Conservation (phyloP, 1,140 invertebrate genomes). For the Thaumetopoea pityocampa region DNA sequence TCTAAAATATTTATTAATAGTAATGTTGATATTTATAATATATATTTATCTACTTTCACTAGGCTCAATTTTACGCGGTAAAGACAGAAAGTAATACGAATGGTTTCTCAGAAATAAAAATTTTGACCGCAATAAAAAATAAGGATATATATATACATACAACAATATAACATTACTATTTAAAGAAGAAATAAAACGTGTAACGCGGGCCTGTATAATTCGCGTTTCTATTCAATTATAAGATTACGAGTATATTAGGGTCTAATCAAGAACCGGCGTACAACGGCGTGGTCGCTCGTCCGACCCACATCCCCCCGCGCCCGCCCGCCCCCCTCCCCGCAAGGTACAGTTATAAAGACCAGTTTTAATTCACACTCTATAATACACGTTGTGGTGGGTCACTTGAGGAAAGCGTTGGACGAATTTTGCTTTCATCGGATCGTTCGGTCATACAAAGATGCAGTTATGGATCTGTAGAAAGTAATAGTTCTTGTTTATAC, state of each 20-base stretch:
- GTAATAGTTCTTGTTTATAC: constrained; percentile 46
- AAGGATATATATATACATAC: no score
- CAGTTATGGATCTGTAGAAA: constrained; percentile 64
- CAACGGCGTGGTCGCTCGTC: constrained; percentile 15
- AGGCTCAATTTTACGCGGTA: no score
- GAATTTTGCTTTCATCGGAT: constrained; percentile 68
- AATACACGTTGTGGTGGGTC: constrained; percentile 45
- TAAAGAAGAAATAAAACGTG: constrained; percentile 1
- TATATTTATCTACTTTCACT: no score
- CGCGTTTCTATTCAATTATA: not conserved
- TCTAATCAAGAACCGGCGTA: constrained; percentile 4
- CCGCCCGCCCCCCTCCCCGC: constrained; percentile 22
- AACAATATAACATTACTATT: no score
- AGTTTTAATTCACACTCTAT: constrained; percentile 57
- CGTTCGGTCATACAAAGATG: constrained; percentile 35
- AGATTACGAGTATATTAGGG: constrained; percentile 4
- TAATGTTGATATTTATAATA: no score
- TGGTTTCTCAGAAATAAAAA: no score
- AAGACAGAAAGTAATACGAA: no score
- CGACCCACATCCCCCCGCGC: constrained; percentile 32
- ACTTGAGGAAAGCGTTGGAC: constrained; percentile 64
- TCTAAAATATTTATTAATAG: no score
- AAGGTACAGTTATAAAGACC: constrained; percentile 62
- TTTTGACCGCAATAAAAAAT: no score
- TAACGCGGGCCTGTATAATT: constrained; percentile 1